Evolutionary conservation across 2,888 invertebrate species (phyloP).

Genomic region (Hypena proboscidalis): DNA sequence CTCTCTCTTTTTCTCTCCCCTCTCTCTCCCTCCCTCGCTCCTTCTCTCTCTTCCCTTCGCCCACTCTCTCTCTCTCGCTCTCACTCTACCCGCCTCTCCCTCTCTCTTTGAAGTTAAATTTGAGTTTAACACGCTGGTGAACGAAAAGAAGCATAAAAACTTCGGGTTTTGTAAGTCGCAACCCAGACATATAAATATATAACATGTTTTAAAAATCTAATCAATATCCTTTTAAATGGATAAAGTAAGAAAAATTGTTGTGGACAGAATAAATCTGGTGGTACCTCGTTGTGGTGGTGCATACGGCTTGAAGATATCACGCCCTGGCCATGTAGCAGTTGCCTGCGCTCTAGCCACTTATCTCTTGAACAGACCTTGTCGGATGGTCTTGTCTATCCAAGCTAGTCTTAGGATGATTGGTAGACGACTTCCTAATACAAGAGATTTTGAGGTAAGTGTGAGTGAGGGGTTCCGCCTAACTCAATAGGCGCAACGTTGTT

Average conservation of each 20-base stretch:
- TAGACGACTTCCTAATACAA: slow-evolving; percentile 86
- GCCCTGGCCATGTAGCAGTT: slow-evolving; percentile 84
- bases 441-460: slow-evolving; percentile 87
- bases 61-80: too few relatives aligned
- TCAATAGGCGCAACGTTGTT: too few relatives aligned
- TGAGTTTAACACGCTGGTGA: too few relatives aligned
- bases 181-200: too few relatives aligned
- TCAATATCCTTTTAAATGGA: background rate
- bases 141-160: too few relatives aligned
- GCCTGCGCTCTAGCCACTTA: slow-evolving; percentile 90
- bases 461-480: too few relatives aligned
- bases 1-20: too few relatives aligned
- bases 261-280: slow-evolving; percentile 55
- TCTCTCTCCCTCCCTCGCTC: too few relatives aligned
- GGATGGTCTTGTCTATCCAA: slow-evolving; percentile 89
- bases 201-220: background rate
- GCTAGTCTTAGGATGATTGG: slow-evolving; percentile 90
- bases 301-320: slow-evolving; percentile 89
- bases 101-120: too few relatives aligned
- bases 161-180: too few relatives aligned
- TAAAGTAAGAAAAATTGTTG: background rate
- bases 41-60: too few relatives aligned
- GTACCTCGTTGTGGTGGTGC: slow-evolving; percentile 81
- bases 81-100: too few relatives aligned
- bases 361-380: slow-evolving; percentile 87